Percentiles rank a stretch among this genome's conserved stretches.
These are phyloP conservation scores for Villa cingulata DNA, from an alignment of 2,888 invertebrate species.

Conservation along the genomic window DNA sequence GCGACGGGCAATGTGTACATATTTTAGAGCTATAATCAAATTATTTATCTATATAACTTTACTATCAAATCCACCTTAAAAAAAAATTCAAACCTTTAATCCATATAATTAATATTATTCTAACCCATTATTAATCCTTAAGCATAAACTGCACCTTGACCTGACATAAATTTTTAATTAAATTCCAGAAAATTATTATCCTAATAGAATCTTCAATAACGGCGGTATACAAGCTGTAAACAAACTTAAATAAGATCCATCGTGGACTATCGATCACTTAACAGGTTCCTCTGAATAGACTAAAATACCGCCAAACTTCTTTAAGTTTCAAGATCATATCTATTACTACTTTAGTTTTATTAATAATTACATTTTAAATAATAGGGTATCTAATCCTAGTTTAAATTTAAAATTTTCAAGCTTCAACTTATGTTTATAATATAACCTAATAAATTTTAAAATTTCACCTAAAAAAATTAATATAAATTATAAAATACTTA, in stretches of 20 bases:
- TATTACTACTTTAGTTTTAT: slow-evolving; percentile 44
- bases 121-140: slow-evolving; percentile 53
- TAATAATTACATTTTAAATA: slow-evolving; percentile 37
- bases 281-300: slow-evolving; percentile 57
- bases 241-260: slow-evolving; percentile 32
- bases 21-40: slow-evolving; percentile 50
- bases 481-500: slow-evolving; percentile 24
- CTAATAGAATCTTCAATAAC: slow-evolving; percentile 34
- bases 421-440: slow-evolving; percentile 35
- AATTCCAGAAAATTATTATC: slow-evolving; percentile 39
- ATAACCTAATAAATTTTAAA: slow-evolving; percentile 38
- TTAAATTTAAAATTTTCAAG: slow-evolving; percentile 36
- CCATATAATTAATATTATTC: slow-evolving; percentile 42
- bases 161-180: slow-evolving; percentile 42
- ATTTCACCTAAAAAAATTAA: slow-evolving; percentile 43
- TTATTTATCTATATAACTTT: slow-evolving; percentile 40
- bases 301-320: slow-evolving; percentile 57
- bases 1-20: slow-evolving; percentile 71
- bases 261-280: slow-evolving; percentile 52
- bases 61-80: slow-evolving; percentile 54
- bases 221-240: slow-evolving; percentile 32
- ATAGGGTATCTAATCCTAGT: slow-evolving; percentile 60
- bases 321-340: slow-evolving; percentile 50
- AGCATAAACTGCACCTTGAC: slow-evolving; percentile 57
- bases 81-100: slow-evolving; percentile 39